Evolutionary conservation across 1,140 invertebrate species (phyloP), one percentile per base, ranked within the genome.

Genomic region (Himalopsyche phryganea): DNA sequence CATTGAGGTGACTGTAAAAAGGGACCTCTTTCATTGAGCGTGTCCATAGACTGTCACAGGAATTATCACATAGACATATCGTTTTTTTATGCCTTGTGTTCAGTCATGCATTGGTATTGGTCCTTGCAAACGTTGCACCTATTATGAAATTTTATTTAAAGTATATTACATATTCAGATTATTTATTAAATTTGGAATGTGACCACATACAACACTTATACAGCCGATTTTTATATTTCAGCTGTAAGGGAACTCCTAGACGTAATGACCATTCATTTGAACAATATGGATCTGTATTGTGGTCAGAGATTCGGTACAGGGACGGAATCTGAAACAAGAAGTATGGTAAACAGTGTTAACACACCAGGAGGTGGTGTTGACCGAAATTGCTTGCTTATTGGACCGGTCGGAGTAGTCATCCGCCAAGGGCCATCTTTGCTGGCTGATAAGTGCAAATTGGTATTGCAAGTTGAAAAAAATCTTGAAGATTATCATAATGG

Each of bases 401-500:
- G 62, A 9, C 46, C 54, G 13, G 38, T 33, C 3, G 33, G 54
- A 44, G 38, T 54, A 7, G 41, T 64, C 2, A 13, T 46, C 38
- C 49, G 62, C 2, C 44, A 77, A 14, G 81, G 84, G 33, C 69
- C 80, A 1, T 84, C 84, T 1, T 72, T 94, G 7, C 76, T 96
- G 1, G 86, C 87, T 15, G 85, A 94, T 58, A 91, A 89, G 53
- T 93, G 90, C 66, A 81, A 87, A 53, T 71, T 96, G 19, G 84
- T 87, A 41, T 71, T 96, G 15, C 83, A 89, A 68, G 81, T 95
- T 3, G 90, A 93, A 69, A 79, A 90, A 40, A 96, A 95, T 76
- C 72, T 94, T n/a, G 87, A 91, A 58, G 67, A 85, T 14, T 83
- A 79, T 65, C 83, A 87, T 62, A 78, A 75, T 49, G 81, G 77